phyloP scores from a whole-genome alignment of 2,888 invertebrate genomes.

The Unio pictorum region DNA sequence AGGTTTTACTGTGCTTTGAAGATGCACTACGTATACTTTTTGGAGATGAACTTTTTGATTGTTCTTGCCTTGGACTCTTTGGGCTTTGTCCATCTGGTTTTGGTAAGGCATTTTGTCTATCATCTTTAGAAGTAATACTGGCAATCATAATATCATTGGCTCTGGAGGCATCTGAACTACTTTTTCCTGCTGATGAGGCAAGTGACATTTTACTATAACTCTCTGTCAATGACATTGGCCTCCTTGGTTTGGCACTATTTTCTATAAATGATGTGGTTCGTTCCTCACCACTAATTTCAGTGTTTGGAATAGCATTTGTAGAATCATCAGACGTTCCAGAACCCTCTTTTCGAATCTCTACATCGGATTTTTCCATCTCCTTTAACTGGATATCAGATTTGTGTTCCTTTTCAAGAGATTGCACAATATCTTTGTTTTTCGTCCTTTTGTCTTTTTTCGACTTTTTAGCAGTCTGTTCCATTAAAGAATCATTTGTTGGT shows the following conservation, averaged over 20 bases:
- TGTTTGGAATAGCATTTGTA: conserved; percentile 14
- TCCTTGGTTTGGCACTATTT: conserved; percentile 39
- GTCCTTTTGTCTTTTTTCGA: too few species aligned
- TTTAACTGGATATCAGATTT: conserved; percentile 24
- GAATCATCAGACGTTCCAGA: conserved; percentile 50
- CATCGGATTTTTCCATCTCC: conserved; percentile 20
- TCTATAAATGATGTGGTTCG: conserved; percentile 58
- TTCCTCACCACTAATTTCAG: conserved; percentile 25
- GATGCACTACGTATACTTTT: conserved; percentile 42
- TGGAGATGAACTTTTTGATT: conserved; percentile 46
- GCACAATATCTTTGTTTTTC: too few species aligned
- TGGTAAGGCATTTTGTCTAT: conserved; percentile 54
- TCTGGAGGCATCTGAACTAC: conserved; percentile 19
- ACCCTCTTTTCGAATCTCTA: conserved; percentile 38
- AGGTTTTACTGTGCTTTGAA: conserved; percentile 41
- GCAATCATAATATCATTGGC: conserved; percentile 20
- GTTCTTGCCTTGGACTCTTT: conserved; percentile 47
- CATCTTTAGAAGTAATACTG: conserved; percentile 34
- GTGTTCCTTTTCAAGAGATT: too few species aligned
- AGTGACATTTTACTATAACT: conserved; percentile 46
- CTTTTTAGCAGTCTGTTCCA: too few species aligned
- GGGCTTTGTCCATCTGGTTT: conserved; percentile 66
- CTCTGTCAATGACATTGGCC: conserved; percentile 58
- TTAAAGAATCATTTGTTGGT: too few species aligned
- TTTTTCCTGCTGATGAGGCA: conserved; percentile 18